These are phyloP conservation scores for Metellina segmentata DNA, from an alignment of 2,888 invertebrate genomes.

Conservation along the genomic window DNA sequence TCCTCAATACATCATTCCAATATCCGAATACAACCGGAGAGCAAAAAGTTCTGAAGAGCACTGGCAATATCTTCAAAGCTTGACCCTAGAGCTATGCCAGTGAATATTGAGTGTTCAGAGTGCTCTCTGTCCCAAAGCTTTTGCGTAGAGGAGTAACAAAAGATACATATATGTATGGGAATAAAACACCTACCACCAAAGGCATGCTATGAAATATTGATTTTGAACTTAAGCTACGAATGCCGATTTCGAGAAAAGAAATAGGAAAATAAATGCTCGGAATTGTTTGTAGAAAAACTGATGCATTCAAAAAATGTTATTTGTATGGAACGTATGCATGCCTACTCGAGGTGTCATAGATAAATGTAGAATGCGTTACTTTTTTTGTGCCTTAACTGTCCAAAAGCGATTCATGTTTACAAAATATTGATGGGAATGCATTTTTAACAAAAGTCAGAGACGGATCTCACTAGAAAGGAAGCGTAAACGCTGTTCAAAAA, in stretches of 20 bases:
- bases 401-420: slow-evolving; percentile 1
- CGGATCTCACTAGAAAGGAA: neutral
- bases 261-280: slow-evolving; percentile 65
- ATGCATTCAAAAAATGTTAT: slow-evolving; percentile 46
- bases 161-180: slow-evolving; percentile 51
- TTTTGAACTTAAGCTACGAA: slow-evolving; percentile 59
- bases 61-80: slow-evolving; percentile 41
- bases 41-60: neutral
- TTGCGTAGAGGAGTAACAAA: slow-evolving; percentile 42
- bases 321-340: slow-evolving; percentile 44
- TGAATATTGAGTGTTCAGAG: slow-evolving; percentile 59
- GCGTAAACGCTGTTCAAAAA: neutral
- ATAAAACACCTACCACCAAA: slow-evolving; percentile 23
- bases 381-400: slow-evolving; percentile 4
- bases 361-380: slow-evolving; percentile 35
- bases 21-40: neutral
- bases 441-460: neutral
- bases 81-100: slow-evolving; percentile 60
- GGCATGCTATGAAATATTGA: slow-evolving; percentile 62
- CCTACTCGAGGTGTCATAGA: slow-evolving; percentile 26
- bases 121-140: slow-evolving; percentile 37
- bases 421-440: neutral
- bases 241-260: slow-evolving; percentile 39
- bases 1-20: slow-evolving; percentile 31
- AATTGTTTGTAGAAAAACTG: slow-evolving; percentile 58